phyloP scores from a whole-genome alignment of 2,888 invertebrate species.

The Enchytraeus crypticus region DNA sequence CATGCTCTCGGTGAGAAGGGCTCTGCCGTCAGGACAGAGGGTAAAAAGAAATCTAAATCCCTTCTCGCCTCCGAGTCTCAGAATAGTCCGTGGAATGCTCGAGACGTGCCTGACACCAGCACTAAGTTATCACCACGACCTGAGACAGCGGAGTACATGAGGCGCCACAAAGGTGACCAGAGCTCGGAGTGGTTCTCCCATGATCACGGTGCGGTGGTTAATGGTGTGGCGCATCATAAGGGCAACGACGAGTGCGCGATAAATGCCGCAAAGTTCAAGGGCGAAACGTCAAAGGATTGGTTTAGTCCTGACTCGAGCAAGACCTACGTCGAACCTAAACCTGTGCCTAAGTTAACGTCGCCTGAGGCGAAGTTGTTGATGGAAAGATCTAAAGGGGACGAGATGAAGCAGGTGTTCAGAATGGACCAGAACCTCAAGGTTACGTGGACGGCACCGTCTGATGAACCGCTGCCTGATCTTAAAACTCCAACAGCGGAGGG shows the following conservation, averaged over 20 bases:
- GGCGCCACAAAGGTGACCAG: not conserved
- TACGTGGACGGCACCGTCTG: constrained; percentile 4
- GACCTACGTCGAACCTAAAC: not conserved
- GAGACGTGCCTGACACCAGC: too few species aligned
- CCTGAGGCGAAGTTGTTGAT: not conserved
- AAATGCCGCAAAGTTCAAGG: not conserved
- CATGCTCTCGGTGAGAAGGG: not conserved
- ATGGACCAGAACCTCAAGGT: not conserved
- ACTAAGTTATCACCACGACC: too few species aligned
- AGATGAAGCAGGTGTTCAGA: not conserved
- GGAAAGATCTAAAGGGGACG: not conserved
- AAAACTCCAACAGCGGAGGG: too few species aligned
- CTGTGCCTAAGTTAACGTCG: not conserved
- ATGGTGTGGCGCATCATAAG: not conserved
- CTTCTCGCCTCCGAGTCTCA: not conserved
- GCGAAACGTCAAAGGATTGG: constrained; percentile 5
- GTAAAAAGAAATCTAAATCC: not conserved
- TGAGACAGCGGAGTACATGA: not conserved
- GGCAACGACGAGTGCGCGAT: not conserved
- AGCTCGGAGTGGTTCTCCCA: constrained; percentile 4
- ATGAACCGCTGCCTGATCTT: not conserved
- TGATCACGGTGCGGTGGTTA: not conserved
- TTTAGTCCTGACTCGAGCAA: not conserved
- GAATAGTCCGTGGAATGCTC: too few species aligned
- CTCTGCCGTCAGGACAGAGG: not conserved